phyloP scores from a whole-genome alignment of 2,888 invertebrate species.

The Acronicta leporina region DNA sequence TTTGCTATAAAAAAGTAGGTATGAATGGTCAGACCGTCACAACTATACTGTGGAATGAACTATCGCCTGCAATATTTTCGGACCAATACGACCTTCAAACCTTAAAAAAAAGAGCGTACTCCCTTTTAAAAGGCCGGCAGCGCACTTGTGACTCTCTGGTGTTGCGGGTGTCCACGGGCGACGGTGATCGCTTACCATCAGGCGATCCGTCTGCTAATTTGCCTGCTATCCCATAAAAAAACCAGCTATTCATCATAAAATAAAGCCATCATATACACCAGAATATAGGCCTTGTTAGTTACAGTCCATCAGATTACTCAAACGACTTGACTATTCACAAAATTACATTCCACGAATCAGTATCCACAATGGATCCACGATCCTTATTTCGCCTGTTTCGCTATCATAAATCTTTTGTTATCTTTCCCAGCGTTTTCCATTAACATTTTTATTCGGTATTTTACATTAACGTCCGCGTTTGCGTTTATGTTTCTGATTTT shows the following conservation, averaged over 20 bases:
- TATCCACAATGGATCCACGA: constrained; percentile 46
- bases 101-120: no score
- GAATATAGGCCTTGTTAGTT: constrained; percentile 4
- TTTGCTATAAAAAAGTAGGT: no score
- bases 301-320: constrained; percentile 41
- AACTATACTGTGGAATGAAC: no score
- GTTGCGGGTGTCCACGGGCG: no score
- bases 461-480: constrained; percentile 42
- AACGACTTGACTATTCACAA: constrained; percentile 52
- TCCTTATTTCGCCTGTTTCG: constrained; percentile 64
- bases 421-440: constrained; percentile 64
- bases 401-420: constrained; percentile 68
- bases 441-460: constrained; percentile 61
- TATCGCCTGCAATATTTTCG: no score
- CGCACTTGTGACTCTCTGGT: no score
- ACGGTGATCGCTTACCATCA: no score
- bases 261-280: constrained; percentile 1
- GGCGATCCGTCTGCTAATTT: no score
- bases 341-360: constrained; percentile 54
- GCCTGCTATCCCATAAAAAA: no score
- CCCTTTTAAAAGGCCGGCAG: no score
- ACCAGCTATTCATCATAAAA: not conserved
- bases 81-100: no score
- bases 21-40: no score
- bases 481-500: constrained; percentile 39